Percentiles rank a stretch among this genome's conserved stretches.
These are phyloP conservation scores for Linurgus olivaceus DNA, from an alignment of 2,797 vertebrate genomes.

Conservation along the genomic window DNA sequence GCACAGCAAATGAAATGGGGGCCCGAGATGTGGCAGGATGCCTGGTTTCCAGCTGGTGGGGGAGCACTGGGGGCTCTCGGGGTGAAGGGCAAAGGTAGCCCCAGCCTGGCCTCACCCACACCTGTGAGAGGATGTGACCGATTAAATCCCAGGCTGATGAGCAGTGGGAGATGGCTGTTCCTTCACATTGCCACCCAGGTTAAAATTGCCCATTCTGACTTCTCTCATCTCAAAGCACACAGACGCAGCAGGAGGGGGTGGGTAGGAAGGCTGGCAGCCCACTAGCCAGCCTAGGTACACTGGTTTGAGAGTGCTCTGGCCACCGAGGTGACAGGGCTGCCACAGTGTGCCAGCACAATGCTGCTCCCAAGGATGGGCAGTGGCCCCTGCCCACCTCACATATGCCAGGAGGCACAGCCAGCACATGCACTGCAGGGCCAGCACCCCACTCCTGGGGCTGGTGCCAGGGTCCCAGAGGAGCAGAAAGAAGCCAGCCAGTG, in stretches of 20 bases:
- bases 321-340: rapidly evolving
- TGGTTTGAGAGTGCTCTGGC: background rate
- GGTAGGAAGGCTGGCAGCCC: background rate
- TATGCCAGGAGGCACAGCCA: background rate
- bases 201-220: background rate
- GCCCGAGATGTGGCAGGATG: background rate
- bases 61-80: background rate
- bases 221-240: background rate
- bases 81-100: background rate
- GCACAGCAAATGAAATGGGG: background rate
- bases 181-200: background rate
- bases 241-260: background rate
- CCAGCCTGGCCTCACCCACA: background rate
- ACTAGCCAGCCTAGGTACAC: rapidly evolving
- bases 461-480: background rate
- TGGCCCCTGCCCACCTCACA: background rate
- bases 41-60: background rate
- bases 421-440: background rate
- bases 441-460: no score
- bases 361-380: background rate
- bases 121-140: background rate
- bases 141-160: background rate
- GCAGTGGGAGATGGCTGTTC: background rate
- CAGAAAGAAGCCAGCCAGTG: background rate
- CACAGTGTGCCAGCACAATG: rapidly evolving